A percentile compares a stretch with the other conserved stretches of the same genome.
These are phyloP conservation scores for Tyrophagus putrescentiae DNA, from an alignment of 1,140 invertebrate genomes.

Conservation along the genomic window DNA sequence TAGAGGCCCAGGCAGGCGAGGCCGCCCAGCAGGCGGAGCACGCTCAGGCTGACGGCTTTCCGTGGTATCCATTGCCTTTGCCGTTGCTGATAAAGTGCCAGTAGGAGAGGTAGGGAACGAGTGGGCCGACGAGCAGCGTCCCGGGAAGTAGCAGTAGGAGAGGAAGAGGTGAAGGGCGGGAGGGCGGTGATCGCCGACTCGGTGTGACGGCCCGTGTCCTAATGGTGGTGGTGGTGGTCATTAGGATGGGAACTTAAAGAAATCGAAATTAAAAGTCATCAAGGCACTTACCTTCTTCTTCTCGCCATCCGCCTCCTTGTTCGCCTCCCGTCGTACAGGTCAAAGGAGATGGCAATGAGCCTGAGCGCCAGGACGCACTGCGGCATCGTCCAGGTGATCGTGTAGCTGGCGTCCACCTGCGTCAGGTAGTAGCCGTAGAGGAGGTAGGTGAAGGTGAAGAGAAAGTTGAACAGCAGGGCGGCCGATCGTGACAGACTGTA, in stretches of 20 bases:
- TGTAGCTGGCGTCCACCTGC: constrained; percentile 57
- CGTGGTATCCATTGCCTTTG: not conserved
- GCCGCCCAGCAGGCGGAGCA: not conserved
- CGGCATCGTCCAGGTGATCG: constrained; percentile 88
- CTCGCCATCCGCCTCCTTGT: too few species aligned
- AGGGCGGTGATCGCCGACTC: constrained; percentile 28
- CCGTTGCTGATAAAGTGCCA: not conserved
- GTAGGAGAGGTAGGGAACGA: not conserved
- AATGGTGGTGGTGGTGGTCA: not conserved
- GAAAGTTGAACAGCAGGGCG: not conserved
- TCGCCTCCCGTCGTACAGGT: constrained; percentile 58
- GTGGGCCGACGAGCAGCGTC: constrained; percentile 71
- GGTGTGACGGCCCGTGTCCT: constrained; percentile 43
- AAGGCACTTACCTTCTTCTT: too few species aligned
- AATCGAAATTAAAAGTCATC: not conserved
- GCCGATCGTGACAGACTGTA: not conserved
- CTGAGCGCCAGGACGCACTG: constrained; percentile 76
- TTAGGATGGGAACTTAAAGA: too few species aligned
- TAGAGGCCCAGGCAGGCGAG: not conserved
- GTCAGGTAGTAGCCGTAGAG: constrained; percentile 59
- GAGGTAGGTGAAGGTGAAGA: constrained; percentile 42
- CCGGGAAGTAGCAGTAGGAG: constrained; percentile 70
- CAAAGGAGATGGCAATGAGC: constrained; percentile 67
- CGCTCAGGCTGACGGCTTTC: not conserved
- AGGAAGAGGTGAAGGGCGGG: constrained; percentile 62